Conservation (phyloP, 1,140 invertebrate species). For the Drosophila nikananu region DNA sequence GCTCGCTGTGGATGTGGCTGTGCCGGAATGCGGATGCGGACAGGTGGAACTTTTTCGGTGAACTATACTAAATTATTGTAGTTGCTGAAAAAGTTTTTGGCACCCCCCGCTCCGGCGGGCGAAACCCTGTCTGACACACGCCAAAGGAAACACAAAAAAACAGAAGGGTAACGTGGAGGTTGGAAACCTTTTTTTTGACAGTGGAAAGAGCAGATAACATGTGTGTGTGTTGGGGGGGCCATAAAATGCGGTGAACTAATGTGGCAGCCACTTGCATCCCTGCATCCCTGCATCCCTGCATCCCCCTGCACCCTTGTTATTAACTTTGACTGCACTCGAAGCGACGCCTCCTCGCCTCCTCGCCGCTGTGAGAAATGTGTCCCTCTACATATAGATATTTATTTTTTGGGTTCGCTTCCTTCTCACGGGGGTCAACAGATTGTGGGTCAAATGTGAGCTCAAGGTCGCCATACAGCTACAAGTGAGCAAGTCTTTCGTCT, state of each 20-base stretch:
- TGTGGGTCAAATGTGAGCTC: constrained; percentile 37
- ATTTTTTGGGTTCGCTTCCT: background rate
- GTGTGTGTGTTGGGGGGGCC: background rate
- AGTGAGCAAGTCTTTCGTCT: no score
- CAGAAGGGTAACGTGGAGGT: constrained; percentile 1
- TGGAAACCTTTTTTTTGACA: constrained; percentile 72
- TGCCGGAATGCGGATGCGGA: constrained; percentile 51
- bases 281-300: background rate
- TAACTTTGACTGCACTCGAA: constrained; percentile 65
- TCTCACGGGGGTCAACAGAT: constrained; percentile 13
- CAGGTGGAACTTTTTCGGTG: constrained; percentile 78
- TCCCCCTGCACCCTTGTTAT: constrained; percentile 4
- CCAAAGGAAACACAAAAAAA: constrained; percentile 11
- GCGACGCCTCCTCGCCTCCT: constrained; percentile 4
- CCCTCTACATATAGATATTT: constrained; percentile 4
- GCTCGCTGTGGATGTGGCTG: constrained; percentile 6
- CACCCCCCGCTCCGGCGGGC: constrained; percentile 10
- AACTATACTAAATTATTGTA: constrained; percentile 84
- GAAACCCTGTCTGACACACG: constrained; percentile 10
- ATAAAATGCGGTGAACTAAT: constrained; percentile 72
- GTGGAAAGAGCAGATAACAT: background rate
- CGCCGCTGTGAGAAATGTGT: constrained; percentile 68
- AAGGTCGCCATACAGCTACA: no score
- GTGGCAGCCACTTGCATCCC: constrained; percentile 10
- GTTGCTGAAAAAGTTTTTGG: constrained; percentile 69